phyloP scores from a whole-genome alignment of 2,888 invertebrate genomes.

The Temnothorax ravouxi region DNA sequence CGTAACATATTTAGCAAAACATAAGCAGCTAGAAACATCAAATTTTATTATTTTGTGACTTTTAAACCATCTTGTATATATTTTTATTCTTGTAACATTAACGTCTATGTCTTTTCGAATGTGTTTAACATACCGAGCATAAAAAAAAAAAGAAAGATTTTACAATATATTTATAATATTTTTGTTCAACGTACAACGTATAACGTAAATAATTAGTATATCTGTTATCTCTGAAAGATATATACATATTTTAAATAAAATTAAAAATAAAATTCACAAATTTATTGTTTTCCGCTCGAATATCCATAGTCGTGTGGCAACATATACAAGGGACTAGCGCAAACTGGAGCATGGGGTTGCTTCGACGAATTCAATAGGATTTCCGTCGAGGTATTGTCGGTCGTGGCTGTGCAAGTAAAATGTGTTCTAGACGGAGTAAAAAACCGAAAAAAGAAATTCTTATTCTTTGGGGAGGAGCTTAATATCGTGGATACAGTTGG shows the following conservation, averaged over 20 bases:
- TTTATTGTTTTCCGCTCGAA: conserved; percentile 9
- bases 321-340: conserved; percentile 97
- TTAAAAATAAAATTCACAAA: conserved; percentile 19
- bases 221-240: neutral
- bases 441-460: conserved; percentile 92
- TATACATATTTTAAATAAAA: neutral
- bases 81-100: neutral
- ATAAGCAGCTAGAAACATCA: too few relatives aligned
- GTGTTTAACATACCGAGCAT: neutral
- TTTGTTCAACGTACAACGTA: neutral
- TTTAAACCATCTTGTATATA: conserved; percentile 2
- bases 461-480: conserved; percentile 95
- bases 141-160: neutral
- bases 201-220: neutral
- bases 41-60: neutral
- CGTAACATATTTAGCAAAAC: neutral
- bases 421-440: conserved; percentile 95
- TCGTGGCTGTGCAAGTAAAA: conserved; percentile 97
- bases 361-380: conserved; percentile 99
- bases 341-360: conserved; percentile 98
- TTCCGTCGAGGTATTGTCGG: conserved; percentile 97
- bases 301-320: conserved; percentile 92
- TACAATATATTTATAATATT: conserved; percentile 3
- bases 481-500: conserved; percentile 92
- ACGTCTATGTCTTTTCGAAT: neutral